Percentiles rank a stretch among this genome's conserved stretches.
phyloP scores from a whole-genome alignment of 1,140 invertebrate species.

The Ditylenchus dipsaci region DNA sequence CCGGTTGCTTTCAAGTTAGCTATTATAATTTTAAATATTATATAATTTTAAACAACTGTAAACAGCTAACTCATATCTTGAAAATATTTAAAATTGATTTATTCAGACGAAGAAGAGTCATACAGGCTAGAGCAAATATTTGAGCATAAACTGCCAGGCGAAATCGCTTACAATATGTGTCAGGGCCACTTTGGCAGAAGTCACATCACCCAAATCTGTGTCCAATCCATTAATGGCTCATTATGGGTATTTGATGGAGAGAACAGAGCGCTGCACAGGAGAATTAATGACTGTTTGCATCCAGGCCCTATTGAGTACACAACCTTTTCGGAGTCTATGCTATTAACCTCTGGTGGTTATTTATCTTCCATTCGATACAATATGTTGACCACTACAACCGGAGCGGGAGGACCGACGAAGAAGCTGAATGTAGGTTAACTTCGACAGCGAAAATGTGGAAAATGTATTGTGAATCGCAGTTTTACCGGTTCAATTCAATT shows the following conservation, averaged over 20 bases:
- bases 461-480: no score
- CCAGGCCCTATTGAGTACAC: slow-evolving; percentile 39
- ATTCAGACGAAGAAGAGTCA: slow-evolving; percentile 34
- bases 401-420: slow-evolving; percentile 2
- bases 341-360: slow-evolving; percentile 30
- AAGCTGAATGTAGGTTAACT: slow-evolving; percentile 10
- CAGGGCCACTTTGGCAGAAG: slow-evolving; percentile 28
- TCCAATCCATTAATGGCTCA: slow-evolving; percentile 39
- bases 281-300: slow-evolving; percentile 27
- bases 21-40: slow-evolving; percentile 1
- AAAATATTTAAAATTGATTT: background rate
- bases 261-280: slow-evolving; percentile 33
- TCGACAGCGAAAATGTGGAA: background rate
- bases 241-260: slow-evolving; percentile 38
- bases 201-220: slow-evolving; percentile 30
- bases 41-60: background rate
- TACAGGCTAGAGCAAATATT: slow-evolving; percentile 41
- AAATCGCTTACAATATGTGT: slow-evolving; percentile 44
- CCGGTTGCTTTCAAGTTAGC: slow-evolving; percentile 17
- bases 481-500: no score
- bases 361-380: slow-evolving; percentile 25
- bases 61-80: no score
- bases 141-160: slow-evolving; percentile 35
- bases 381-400: slow-evolving; percentile 12
- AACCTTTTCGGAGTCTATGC: slow-evolving; percentile 32